phyloP scores from a whole-genome alignment of 2,888 invertebrate genomes.

The Callimorpha dominula region DNA sequence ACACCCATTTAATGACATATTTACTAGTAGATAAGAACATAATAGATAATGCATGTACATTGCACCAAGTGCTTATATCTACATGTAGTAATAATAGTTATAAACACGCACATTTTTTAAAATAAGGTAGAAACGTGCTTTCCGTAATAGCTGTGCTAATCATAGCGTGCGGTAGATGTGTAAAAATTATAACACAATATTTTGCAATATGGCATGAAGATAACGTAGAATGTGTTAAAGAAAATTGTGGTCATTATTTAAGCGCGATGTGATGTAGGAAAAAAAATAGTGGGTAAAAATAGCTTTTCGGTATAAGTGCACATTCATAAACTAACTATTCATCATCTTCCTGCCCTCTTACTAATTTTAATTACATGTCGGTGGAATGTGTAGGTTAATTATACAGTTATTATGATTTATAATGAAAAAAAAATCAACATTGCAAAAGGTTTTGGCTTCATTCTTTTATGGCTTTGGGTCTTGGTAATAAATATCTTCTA shows the following conservation, averaged over 20 bases:
- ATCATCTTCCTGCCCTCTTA: no score
- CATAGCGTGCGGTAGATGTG: no score
- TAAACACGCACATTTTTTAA: conserved; percentile 20
- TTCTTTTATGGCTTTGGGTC: no score
- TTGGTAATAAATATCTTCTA: no score
- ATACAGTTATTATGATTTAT: no score
- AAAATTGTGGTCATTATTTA: no score
- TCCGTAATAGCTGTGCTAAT: conserved; percentile 11
- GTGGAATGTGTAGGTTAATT: no score
- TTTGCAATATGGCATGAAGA: neutral
- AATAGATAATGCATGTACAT: conserved; percentile 13
- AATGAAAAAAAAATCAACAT: no score
- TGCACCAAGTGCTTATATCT: neutral
- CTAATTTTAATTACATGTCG: no score
- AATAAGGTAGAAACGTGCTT: conserved; percentile 29
- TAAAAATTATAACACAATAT: neutral
- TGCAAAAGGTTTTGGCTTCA: no score
- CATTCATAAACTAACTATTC: neutral
- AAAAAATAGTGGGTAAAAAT: no score
- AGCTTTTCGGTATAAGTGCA: neutral
- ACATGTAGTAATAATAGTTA: conserved; percentile 4
- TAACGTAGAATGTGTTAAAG: neutral
- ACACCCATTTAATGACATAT: neutral
- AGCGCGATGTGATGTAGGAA: no score
- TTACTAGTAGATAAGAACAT: conserved; percentile 8